Evolutionary conservation across 1,140 invertebrate species (phyloP).

Genomic region (Aplysia californica): DNA sequence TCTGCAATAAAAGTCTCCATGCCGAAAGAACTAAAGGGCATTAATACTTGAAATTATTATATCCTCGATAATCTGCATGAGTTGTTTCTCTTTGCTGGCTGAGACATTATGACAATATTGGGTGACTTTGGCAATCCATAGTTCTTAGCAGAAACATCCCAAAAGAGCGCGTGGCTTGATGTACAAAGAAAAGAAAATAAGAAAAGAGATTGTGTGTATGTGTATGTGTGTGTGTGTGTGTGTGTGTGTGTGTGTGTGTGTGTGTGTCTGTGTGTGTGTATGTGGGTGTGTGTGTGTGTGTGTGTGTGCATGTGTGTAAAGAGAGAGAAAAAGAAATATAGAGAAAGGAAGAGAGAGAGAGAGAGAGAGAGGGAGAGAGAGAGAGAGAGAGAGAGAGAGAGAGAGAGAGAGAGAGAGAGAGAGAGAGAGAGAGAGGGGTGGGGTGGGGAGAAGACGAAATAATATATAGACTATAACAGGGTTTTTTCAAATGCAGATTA

Average conservation of each 20-base stretch:
- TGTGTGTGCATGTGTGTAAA: too few relatives aligned
- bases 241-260: background rate
- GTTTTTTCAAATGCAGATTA: too few relatives aligned
- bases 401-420: background rate
- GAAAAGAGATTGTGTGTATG: too few relatives aligned
- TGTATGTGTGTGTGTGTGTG: too few relatives aligned
- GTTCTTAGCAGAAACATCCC: background rate
- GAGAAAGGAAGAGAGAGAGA: background rate
- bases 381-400: background rate
- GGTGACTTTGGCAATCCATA: background rate
- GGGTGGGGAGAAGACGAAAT: background rate
- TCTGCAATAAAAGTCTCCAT: too few relatives aligned
- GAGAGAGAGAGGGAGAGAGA: constrained; percentile 10
- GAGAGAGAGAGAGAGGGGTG: background rate
- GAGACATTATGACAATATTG: background rate
- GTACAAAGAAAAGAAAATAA: too few relatives aligned
- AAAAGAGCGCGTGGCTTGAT: background rate
- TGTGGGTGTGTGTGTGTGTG: too few relatives aligned
- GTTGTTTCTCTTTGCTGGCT: too few relatives aligned
- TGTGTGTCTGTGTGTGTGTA: background rate
- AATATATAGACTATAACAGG: background rate
- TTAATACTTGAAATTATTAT: too few relatives aligned
- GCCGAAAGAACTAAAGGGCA: too few relatives aligned
- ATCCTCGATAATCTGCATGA: too few relatives aligned
- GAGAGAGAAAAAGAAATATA: too few relatives aligned